Conservation (phyloP, 2,797 vertebrate species). For the Cichlasoma orientale region DNA sequence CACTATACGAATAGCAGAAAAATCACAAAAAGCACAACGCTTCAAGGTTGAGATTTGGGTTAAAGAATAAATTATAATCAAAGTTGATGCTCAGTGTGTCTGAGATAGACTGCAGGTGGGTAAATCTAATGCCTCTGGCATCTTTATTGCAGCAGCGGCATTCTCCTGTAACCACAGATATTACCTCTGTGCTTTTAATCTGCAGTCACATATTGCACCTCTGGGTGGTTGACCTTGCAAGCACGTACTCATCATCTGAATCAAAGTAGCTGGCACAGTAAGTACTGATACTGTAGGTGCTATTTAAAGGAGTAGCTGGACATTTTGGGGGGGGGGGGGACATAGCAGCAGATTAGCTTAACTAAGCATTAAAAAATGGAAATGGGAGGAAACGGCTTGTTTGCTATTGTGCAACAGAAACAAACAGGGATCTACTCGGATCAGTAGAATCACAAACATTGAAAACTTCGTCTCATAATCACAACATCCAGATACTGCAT, state of each 20-base stretch:
- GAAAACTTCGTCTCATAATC: not conserved
- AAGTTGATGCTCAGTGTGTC: conserved; percentile 26
- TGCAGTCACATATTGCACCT: conserved; percentile 8
- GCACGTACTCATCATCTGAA: not conserved
- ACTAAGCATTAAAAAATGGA: not conserved
- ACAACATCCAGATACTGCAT: not conserved
- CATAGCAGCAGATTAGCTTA: not conserved
- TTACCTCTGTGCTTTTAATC: not conserved
- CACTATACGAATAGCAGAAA: not conserved
- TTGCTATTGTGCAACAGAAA: not conserved
- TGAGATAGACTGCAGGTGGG: conserved; percentile 41
- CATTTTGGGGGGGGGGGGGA: too few species aligned
- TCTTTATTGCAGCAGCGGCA: not conserved
- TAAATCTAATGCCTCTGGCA: conserved; percentile 27
- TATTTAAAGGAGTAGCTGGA: conserved; percentile 7
- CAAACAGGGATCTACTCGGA: not conserved
- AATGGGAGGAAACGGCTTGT: not conserved
- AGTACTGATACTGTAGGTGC: conserved; percentile 20
- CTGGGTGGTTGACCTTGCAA: not conserved
- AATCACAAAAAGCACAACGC: accelerated
- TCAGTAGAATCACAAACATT: not conserved
- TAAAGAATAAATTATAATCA: accelerated
- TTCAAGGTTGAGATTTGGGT: not conserved
- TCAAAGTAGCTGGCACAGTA: not conserved
- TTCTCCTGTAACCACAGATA: not conserved